phyloP scores from a whole-genome alignment of 2,797 vertebrate species.

The Catostomus latipinnis region DNA sequence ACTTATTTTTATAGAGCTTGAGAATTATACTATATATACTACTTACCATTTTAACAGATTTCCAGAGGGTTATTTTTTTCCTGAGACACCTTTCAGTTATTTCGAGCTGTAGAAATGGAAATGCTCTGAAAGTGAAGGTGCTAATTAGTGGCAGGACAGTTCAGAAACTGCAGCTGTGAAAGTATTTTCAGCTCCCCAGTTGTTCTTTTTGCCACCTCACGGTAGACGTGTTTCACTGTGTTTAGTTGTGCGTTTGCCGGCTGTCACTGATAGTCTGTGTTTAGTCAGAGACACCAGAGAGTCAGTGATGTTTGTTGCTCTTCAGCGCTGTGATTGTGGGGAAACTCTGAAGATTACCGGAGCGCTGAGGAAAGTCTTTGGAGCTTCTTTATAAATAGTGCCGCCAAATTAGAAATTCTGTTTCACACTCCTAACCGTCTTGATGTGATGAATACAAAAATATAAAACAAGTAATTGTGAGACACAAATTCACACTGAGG shows the following conservation, averaged over 20 bases:
- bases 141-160: conserved; percentile 33
- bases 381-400: conserved; percentile 11
- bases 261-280: neutral
- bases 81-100: conserved; percentile 27
- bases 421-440: conserved; percentile 41
- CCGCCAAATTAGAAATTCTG: conserved; percentile 24
- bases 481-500: conserved; percentile 21
- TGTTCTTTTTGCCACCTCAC: conserved; percentile 31
- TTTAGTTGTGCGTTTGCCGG: neutral
- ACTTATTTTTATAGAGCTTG: neutral
- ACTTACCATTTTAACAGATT: conserved; percentile 4
- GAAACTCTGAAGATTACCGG: conserved; percentile 16
- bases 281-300: conserved; percentile 25
- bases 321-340: conserved; percentile 16
- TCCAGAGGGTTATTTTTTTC: conserved; percentile 5
- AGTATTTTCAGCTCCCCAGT: conserved; percentile 18
- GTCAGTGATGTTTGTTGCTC: conserved; percentile 5
- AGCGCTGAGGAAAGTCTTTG: conserved; percentile 6
- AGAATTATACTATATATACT: neutral
- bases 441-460: conserved; percentile 35
- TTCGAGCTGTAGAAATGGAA: conserved; percentile 13
- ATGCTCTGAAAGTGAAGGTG: conserved; percentile 18
- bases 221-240: neutral
- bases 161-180: conserved; percentile 8
- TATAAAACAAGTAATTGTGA: conserved; percentile 38